Base-by-base conservation (phyloP, 1,140 invertebrate genomes). In the Piezodorus guildinii region DNA sequence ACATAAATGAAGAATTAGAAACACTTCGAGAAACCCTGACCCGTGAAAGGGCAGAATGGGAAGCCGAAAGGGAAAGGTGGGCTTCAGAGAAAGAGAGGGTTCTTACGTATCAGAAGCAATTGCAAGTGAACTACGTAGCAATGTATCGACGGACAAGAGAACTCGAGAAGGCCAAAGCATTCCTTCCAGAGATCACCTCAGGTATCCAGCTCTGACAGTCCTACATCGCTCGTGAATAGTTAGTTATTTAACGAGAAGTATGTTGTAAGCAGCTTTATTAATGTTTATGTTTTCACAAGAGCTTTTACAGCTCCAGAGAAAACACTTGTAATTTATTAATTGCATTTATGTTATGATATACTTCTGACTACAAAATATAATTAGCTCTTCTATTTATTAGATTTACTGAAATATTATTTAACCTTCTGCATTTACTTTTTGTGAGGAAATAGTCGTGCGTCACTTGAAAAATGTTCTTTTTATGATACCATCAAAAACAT, bases 171-270 rank as follows among this genome's bases (percentile, higher is more conserved):
- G n/a, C n/a, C 4, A 49, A 21, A 21, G 8, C 46, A 19, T 21
- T 49, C 19, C n/a, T 21, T 21, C 19, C 46, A 6, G 46, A 49
- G 19, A 49, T 49, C 6, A 49, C 46, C 46, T 49, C 46, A 49
- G 46, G 46, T 10, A 56, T 56, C 23, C 52, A 56, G 19, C 52
- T 56, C 23, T 56, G 15, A 56, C 5, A 23, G 17, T 56, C 23
- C 19, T 19, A 56, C 52, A 56, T 56, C 52, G 52, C 52, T 56
- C 52, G 52, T 56, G 23, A 56, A 56, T 56, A 56, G 52, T 56
- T 21, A 25, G 9, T 23, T 56, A 56, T 56, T 56, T 56, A 56
- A 56, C 52, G 52, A 56, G 52, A 56, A 56, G 52, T 23, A 56
- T 56, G 52, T 56, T 56, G 46, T 49, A 39, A 39, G 34, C 34